phyloP scores from a whole-genome alignment of 1,140 invertebrate species.

The Zaprionus capensis region DNA sequence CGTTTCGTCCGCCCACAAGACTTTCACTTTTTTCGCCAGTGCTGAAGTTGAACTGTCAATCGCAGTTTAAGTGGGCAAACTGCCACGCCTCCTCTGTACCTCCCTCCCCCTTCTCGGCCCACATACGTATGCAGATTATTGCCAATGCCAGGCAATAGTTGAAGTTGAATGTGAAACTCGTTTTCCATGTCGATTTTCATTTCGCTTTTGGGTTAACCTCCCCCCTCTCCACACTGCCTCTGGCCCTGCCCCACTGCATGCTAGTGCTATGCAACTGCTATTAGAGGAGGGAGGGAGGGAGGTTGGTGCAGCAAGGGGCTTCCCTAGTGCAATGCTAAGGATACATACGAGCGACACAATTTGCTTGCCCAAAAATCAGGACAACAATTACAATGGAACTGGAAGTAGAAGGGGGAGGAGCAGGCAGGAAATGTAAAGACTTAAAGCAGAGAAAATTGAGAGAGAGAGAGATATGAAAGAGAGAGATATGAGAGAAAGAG shows the following conservation, averaged over 20 bases:
- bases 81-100: slow-evolving; percentile 22
- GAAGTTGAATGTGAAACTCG: slow-evolving; percentile 43
- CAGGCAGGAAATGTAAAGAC: neutral
- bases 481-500: neutral
- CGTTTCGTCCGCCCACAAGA: neutral
- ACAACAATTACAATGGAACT: slow-evolving; percentile 57
- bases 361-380: slow-evolving; percentile 53
- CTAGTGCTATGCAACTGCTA: slow-evolving; percentile 29
- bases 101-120: neutral
- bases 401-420: neutral
- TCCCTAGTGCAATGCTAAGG: slow-evolving; percentile 33
- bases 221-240: neutral
- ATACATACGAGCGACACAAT: slow-evolving; percentile 71
- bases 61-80: slow-evolving; percentile 23
- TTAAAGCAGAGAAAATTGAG: neutral
- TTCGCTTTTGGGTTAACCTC: slow-evolving; percentile 27
- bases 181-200: slow-evolving; percentile 52
- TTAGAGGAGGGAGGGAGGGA: slow-evolving; percentile 3
- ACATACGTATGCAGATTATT: slow-evolving; percentile 35
- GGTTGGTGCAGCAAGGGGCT: neutral
- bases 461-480: neutral
- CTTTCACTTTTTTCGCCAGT: slow-evolving; percentile 44
- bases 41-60: slow-evolving; percentile 35
- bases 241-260: neutral
- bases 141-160: slow-evolving; percentile 30